Percentiles rank a stretch among this genome's conserved stretches.
These are phyloP conservation scores for Rynchops niger DNA, from an alignment of 2,113 vertebrate species.

Conservation along the genomic window DNA sequence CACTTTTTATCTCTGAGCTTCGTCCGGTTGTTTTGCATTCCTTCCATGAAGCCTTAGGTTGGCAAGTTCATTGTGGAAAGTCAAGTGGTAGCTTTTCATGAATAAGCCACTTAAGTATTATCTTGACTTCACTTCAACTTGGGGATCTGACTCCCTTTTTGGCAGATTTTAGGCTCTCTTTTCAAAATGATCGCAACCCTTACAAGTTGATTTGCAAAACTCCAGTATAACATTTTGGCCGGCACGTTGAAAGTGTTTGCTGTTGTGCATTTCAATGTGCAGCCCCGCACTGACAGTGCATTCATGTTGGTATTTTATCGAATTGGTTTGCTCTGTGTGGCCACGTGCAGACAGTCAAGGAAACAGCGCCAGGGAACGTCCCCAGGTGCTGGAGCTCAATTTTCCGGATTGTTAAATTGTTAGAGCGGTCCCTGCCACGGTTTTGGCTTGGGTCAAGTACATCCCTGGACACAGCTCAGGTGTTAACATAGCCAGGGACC, in stretches of 20 bases:
- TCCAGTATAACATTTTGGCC: background rate
- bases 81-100: conserved; percentile 10
- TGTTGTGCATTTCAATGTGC: background rate
- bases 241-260: background rate
- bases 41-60: background rate
- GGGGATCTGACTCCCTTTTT: background rate
- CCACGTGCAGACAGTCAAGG: background rate
- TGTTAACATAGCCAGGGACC: background rate
- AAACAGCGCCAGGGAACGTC: background rate
- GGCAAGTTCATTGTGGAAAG: background rate
- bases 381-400: conserved; percentile 44
- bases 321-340: background rate
- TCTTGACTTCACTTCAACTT: conserved; percentile 4
- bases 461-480: background rate
- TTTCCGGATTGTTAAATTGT: conserved; percentile 26
- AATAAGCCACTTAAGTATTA: background rate
- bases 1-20: background rate
- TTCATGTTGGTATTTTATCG: background rate
- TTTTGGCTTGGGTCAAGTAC: conserved; percentile 25
- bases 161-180: background rate
- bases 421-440: background rate
- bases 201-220: background rate
- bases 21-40: conserved; percentile 13
- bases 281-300: background rate
- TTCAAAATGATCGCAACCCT: accelerated